Evolutionary conservation across 2,888 invertebrate species (phyloP), one percentile per base, ranked within the genome.

Genomic region (Geotrupes spiniger): DNA sequence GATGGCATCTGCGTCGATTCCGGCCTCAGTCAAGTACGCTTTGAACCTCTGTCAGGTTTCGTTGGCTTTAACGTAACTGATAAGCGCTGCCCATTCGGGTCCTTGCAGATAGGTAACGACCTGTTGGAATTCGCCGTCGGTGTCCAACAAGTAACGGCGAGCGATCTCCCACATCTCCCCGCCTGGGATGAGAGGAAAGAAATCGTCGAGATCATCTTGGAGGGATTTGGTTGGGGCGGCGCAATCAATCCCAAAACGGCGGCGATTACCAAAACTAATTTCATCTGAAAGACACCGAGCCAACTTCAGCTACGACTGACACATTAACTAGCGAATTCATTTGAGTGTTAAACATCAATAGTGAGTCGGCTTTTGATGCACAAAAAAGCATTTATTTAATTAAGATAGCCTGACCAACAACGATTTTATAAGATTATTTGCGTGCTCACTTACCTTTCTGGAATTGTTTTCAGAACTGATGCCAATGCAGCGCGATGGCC

Each of bases 51-150:
- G 48, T 38, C 49, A 54, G 9, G 46, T 49, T 17, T 49, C 54
- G 11, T 58, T 50, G 14, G 31, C 42, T 3, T 17, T 28, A 11
- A 61, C 54, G 6, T 39, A 42, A 11, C 48, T 49, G n/a, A 60
- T 52, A 11, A 63, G 48, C 6, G 36, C 43, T 14, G 54, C 54
- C 57, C 63, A 65, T 49, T 63, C 63, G 4, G 42, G 27, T 29
- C 62, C 57, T 59, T 63, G 60, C 21, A 65, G 46, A 49, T 63
- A 65, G 1, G 16, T 26, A 1, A 65, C 47, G 26, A 59, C 58
- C 27, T 47, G 42, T 25, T 56, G 51, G 21, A 63, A 52, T 54
- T 63, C 63, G 4, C 50, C 51, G 42, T 64, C 63, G 42, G 36
- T 59, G 5, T 49, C 48, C 2, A n/a, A n/a, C n/a, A 55, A 17